Base-by-base conservation (phyloP, 2,888 invertebrate species). In the Phengaris alcon region DNA sequence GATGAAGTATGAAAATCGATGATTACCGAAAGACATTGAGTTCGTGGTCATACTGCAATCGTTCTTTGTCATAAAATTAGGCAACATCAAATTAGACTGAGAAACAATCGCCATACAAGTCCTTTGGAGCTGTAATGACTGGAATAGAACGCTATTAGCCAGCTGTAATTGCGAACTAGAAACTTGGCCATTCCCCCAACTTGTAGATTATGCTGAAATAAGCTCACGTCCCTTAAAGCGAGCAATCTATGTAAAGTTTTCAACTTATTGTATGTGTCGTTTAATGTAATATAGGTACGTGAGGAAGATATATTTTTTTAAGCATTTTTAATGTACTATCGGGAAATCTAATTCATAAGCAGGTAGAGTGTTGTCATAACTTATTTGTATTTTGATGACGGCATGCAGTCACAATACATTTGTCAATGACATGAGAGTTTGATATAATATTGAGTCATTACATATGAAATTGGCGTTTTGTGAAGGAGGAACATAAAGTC, bases 101-200 rank as follows among this genome's bases (percentile, higher is more conserved):
- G 77, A 78, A 79, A 79, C 78, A 79, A 77, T 78, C 76, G 76
- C 77, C 77, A 77, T 76, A 77, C 77, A 78, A 77, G 79, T 79
- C 78, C 79, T 79, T 77, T 79, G 74, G 76, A 77, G 77, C 77
- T 77, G 77, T 79, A 79, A 78, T 78, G 77, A 79, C 78, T 77
- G 75, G 79, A 78, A 79, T 78, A 77, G 77, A 78, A 79, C 77
- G 77, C 79, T 77, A 79, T 79, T 79, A 79, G 79, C 76, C 73
- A 68, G 77, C 68, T 78, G 79, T 79, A 79, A 79, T 79, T 79
- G 77, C 78, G 76, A 77, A 77, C 79, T 79, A 73, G 77, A 79
- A 75, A 79, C 78, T 79, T 78, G 77, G 78, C 76, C 78, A 78
- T 78, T 79, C 46, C 76, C 77, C 77, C 77, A 79, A 79, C 77